Evolutionary conservation across 2,113 vertebrate species (phyloP).

Genomic region (Herpailurus yagouaroundi): DNA sequence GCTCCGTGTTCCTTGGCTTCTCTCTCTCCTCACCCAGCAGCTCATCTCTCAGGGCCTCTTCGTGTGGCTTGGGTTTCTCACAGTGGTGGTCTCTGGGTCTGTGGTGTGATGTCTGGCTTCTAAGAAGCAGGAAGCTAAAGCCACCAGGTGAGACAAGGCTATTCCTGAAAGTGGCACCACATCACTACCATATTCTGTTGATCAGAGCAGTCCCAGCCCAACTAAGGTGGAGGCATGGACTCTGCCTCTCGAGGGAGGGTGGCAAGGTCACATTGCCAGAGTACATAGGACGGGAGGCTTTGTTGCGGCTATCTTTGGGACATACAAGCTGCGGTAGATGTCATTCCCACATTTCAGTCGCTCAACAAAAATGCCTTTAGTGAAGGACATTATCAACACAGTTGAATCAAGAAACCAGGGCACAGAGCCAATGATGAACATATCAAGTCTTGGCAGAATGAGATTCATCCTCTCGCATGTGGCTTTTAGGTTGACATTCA

Average conservation of each 20-base stretch:
- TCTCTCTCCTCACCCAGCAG: background rate
- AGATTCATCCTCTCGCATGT: rapidly evolving
- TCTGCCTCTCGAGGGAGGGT: background rate
- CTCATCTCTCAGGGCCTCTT: background rate
- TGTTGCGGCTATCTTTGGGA: background rate
- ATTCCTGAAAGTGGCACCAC: background rate
- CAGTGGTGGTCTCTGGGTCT: background rate
- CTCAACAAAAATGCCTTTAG: background rate
- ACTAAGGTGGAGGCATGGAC: background rate
- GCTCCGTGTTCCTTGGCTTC: background rate
- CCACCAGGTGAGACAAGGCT: background rate
- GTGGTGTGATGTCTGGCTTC: background rate
- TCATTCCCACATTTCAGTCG: background rate
- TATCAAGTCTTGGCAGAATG: background rate
- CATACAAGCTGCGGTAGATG: background rate
- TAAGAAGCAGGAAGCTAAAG: background rate
- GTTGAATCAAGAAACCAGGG: background rate
- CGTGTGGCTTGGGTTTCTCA: background rate
- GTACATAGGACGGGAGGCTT: rapidly evolving
- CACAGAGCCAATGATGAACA: background rate
- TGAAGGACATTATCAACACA: background rate
- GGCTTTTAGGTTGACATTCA: background rate
- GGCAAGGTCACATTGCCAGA: background rate
- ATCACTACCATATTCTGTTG: background rate
- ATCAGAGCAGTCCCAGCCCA: background rate